Evolutionary conservation across 2,888 invertebrate species (phyloP), one percentile per base, ranked within the genome.

Genomic region (Marronus borbonicus): DNA sequence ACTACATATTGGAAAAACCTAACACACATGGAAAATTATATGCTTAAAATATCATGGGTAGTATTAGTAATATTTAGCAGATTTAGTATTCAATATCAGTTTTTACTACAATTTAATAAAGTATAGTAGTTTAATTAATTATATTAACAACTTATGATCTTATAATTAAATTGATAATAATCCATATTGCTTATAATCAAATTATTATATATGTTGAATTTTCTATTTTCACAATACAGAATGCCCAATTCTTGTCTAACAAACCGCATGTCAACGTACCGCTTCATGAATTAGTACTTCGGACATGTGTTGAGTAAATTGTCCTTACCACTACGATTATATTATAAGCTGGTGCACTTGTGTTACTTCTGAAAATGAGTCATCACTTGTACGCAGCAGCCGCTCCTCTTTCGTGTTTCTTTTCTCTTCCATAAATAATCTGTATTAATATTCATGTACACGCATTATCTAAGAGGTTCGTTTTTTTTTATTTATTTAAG

Each of bases 291-390:
- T 55, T 31, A 55, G 58, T 70, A 58, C 55, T 28, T 70, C 70
- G 36, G 58, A 31, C 70, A 70, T 70, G 58, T 70, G 70, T 70
- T 50, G 68, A 68, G 50, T 68, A 68, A 68, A 68, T 68, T 70
- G 55, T 55, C 17, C 36, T 58, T 39, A 70, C 58, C 70, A 70
- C 70, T 52, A 17, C 31, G 55, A 70, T 70, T 70, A 55, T 70
- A 55, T 55, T 70, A 70, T 70, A 70, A 58, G 31, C 70, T 58
- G 36, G 36, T 70, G 20, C 31, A 70, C 52, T 70, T 70, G 55
- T 70, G 31, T 70, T 70, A 70, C 70, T 70, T 70, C 58, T 70
- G 70, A 58, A 70, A 70, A 58, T 70, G 70, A 70, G 70, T 70
- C 70, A 70, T 70, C 70, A 70, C 36, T 58, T 70, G 65, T 66